Evolutionary conservation across 1,140 invertebrate species (phyloP).

Genomic region (Octopus bimaculoides): DNA sequence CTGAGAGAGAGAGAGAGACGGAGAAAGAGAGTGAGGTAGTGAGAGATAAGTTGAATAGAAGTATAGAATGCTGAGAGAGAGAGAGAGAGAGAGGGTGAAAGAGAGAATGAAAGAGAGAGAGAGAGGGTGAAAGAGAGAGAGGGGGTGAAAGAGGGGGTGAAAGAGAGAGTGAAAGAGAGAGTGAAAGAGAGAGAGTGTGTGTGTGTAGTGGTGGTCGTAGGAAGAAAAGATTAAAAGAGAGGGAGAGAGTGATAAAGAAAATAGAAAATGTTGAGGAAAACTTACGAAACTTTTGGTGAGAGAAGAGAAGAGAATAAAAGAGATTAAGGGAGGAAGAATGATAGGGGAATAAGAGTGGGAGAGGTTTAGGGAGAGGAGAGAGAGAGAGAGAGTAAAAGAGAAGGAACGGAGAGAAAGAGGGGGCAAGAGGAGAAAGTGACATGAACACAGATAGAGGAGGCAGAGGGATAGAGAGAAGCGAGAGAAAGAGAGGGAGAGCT

Average conservation of each 20-base stretch:
- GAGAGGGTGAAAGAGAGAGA: slow-evolving; percentile 16
- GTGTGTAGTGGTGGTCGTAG: too few species aligned
- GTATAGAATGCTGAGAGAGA: not conserved
- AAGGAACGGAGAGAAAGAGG: slow-evolving; percentile 14
- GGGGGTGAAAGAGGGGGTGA: slow-evolving; percentile 13
- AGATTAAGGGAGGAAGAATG: slow-evolving; percentile 20
- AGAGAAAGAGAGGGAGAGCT: slow-evolving; percentile 19
- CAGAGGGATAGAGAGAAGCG: slow-evolving; percentile 15
- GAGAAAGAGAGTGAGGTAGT: slow-evolving; percentile 16
- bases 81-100: slow-evolving; percentile 7
- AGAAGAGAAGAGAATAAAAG: not conserved
- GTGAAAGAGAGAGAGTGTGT: too few species aligned
- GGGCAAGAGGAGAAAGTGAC: slow-evolving; percentile 54
- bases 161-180: slow-evolving; percentile 18
- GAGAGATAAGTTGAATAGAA: too few species aligned
- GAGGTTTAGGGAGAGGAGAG: slow-evolving; percentile 14
- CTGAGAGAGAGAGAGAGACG: not conserved
- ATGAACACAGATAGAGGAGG: slow-evolving; percentile 57
- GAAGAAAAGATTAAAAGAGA: too few species aligned
- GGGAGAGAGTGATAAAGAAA: slow-evolving; percentile 13
- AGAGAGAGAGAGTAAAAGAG: slow-evolving; percentile 15
- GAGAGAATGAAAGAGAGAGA: slow-evolving; percentile 8
- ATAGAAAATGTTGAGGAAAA: slow-evolving; percentile 9
- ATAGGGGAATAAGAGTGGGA: slow-evolving; percentile 10
- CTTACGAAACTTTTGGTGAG: too few species aligned